Conservation (phyloP, 2,797 vertebrate genomes). For the Enteromius treurensis region DNA sequence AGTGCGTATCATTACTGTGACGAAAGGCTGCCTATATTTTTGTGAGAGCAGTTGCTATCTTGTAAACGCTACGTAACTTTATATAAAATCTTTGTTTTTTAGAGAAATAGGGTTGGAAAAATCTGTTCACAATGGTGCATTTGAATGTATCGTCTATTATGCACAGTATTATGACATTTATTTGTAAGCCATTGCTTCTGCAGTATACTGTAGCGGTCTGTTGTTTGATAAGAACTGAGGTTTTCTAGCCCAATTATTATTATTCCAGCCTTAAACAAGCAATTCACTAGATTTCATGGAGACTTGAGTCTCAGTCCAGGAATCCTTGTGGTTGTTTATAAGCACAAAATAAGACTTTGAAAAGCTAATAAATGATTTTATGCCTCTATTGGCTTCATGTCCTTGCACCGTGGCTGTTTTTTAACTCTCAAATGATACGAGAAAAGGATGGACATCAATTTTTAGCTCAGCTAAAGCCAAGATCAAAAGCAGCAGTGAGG, state of each 20-base stretch:
- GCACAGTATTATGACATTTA: no score
- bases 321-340: slow-evolving; percentile 52
- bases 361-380: slow-evolving; percentile 52
- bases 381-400: slow-evolving; percentile 26
- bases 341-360: slow-evolving; percentile 25
- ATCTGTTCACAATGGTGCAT: neutral
- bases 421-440: slow-evolving; percentile 33
- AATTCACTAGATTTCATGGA: slow-evolving; percentile 32
- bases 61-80: neutral
- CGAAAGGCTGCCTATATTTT: slow-evolving; percentile 28
- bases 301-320: slow-evolving; percentile 43
- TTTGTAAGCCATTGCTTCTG: neutral
- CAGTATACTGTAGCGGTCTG: neutral
- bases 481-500: slow-evolving; percentile 9
- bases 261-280: slow-evolving; percentile 25
- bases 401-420: slow-evolving; percentile 25
- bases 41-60: slow-evolving; percentile 1
- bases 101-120: neutral
- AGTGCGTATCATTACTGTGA: slow-evolving; percentile 25
- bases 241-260: neutral
- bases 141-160: neutral
- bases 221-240: slow-evolving; percentile 19
- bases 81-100: neutral
- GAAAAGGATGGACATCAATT: slow-evolving; percentile 4
- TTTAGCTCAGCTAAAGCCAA: slow-evolving; percentile 28